Base-by-base conservation (phyloP, 2,113 vertebrate species). In the Rostratula benghalensis region DNA sequence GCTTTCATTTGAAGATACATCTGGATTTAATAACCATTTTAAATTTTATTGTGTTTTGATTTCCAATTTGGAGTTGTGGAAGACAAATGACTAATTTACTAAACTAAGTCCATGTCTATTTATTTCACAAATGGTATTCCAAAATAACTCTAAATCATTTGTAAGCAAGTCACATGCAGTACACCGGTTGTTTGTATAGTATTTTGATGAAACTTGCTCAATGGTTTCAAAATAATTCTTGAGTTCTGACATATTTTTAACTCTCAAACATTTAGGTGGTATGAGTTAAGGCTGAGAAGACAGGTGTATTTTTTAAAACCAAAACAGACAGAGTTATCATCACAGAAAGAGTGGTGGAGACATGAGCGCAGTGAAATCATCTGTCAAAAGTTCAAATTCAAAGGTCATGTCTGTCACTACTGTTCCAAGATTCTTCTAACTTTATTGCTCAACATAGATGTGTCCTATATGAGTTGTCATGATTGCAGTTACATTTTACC, bases 1-100 rank as follows among this genome's bases (percentile, higher is more conserved):
- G 25, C 28, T 95, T 97, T 95, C 78, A 67, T 87, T 59, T 93
- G 60, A 88, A 94, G 70, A 61, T 63, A 65, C 95, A 97, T 97
- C 96, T 97, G 97, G 95, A 91, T 91, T 97, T 97, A 97, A 97
- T 96, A 95, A 92, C 22, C 4, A 23, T 95, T 95, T 93, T 77
- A 76, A 87, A 89, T 94, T 95, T 94, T 86, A 87, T 91, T 90
- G 65, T 94, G 87, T 94, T 95, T 92, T 82, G 73, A 94, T 89
- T 61, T 88, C 56, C 68, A 94, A 3, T 92, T 96, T 96, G 69
- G 48, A 88, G 41, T 59, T 90, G 64, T 88, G 77, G 77, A 93
- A 94, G 80, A 91, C n/a, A 95, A 94, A 94, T 68, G 46, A 83
- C 83, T 92, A 51, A 79, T 89, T 97, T 81, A 77, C 19, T 71